phyloP scores from a whole-genome alignment of 1,140 invertebrate genomes.

The Drosophila nikananu region DNA sequence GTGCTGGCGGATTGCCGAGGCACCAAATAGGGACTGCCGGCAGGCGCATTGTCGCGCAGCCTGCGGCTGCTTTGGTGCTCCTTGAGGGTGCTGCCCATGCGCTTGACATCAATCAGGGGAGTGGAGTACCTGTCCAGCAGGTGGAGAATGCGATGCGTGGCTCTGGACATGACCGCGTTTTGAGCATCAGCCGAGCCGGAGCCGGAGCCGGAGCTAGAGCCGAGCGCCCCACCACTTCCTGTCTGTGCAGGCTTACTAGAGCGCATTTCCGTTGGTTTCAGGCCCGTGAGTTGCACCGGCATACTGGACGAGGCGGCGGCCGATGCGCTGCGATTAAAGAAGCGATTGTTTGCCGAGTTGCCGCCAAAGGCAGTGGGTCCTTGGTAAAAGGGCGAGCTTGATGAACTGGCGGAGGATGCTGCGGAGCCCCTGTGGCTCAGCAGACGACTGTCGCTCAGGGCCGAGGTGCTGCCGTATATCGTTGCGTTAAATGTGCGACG shows the following conservation, averaged over 20 bases:
- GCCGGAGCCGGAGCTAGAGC: not conserved
- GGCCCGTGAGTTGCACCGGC: slow-evolving; percentile 39
- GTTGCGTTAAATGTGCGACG: slow-evolving; percentile 78
- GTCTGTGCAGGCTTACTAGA: slow-evolving; percentile 21
- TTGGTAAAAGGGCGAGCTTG: slow-evolving; percentile 91
- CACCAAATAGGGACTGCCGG: slow-evolving; percentile 10
- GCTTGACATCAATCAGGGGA: slow-evolving; percentile 90
- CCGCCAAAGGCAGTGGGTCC: slow-evolving; percentile 93
- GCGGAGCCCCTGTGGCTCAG: slow-evolving; percentile 55
- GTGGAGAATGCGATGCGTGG: slow-evolving; percentile 89
- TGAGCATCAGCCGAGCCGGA: not conserved
- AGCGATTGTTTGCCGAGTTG: slow-evolving; percentile 88
- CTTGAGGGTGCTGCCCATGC: slow-evolving; percentile 87
- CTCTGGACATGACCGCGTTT: slow-evolving; percentile 86
- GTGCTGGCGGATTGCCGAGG: not conserved
- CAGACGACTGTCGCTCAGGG: slow-evolving; percentile 79
- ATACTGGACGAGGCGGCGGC: slow-evolving; percentile 42
- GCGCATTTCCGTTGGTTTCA: slow-evolving; percentile 64
- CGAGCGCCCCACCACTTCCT: not conserved
- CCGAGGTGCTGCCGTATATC: slow-evolving; percentile 83
- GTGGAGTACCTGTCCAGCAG: slow-evolving; percentile 91
- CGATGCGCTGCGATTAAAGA: slow-evolving; percentile 70
- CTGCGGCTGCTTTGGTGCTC: slow-evolving; percentile 48
- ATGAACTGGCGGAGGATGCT: slow-evolving; percentile 9
- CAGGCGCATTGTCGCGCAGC: slow-evolving; percentile 16